Evolutionary conservation across 2,888 invertebrate genomes (phyloP).

Genomic region (Pterostichus madidus): DNA sequence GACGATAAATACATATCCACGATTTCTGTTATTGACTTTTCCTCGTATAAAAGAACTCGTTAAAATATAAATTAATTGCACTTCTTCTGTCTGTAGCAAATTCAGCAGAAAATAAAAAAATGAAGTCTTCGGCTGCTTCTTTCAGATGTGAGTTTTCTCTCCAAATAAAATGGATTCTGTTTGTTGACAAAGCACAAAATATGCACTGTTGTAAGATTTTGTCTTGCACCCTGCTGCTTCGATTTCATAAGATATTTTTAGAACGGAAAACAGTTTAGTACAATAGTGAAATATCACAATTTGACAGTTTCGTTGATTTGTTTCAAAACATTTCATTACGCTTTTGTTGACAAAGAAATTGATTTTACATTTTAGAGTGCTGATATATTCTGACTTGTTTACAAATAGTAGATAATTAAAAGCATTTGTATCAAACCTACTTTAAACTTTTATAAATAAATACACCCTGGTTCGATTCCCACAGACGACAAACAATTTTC

Average conservation of each 20-base stretch:
- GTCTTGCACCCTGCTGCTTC: not conserved
- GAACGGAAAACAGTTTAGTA: not conserved
- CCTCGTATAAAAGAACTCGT: conserved; percentile 43
- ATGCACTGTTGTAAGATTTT: conserved; percentile 32
- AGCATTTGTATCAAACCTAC: too few species aligned
- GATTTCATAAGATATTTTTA: not conserved
- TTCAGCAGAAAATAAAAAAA: conserved; percentile 47
- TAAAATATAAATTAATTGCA: conserved; percentile 51
- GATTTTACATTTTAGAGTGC: too few species aligned
- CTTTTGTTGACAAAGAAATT: too few species aligned
- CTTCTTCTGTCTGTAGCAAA: conserved; percentile 33
- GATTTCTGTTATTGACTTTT: conserved; percentile 45
- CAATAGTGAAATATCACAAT: too few species aligned
- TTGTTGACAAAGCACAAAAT: conserved; percentile 11
- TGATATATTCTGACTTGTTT: too few species aligned
- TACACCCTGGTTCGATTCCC: too few species aligned
- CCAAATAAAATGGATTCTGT: conserved; percentile 19
- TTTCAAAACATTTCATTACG: too few species aligned
- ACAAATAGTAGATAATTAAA: too few species aligned
- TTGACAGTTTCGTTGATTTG: too few species aligned
- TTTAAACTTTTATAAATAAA: too few species aligned
- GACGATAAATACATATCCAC: conserved; percentile 25
- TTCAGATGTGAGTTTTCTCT: conserved; percentile 4
- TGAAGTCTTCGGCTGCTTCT: conserved; percentile 11
- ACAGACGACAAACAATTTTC: too few species aligned